Evolutionary conservation across 2,888 invertebrate species (phyloP).

Genomic region (Calameuta filiformis): DNA sequence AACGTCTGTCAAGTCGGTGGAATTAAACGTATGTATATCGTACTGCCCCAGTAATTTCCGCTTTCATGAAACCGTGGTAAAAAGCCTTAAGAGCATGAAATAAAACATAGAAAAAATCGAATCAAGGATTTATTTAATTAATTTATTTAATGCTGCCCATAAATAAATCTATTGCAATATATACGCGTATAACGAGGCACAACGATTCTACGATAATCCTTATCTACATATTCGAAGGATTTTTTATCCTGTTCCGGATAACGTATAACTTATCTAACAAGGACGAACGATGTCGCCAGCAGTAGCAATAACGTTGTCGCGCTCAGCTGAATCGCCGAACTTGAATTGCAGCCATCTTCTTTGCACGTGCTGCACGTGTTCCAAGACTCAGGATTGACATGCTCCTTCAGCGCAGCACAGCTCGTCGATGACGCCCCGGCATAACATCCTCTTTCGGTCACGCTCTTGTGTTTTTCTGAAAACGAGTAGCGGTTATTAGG

Average conservation of each 20-base stretch:
- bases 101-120: neutral
- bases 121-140: neutral
- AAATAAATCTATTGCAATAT: neutral
- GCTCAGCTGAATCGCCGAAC: slow-evolving; percentile 16
- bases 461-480: neutral
- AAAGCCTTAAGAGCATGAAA: neutral
- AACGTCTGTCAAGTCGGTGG: too few species aligned
- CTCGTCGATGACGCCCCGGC: neutral
- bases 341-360: slow-evolving; percentile 26
- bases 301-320: neutral
- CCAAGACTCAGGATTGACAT: neutral
- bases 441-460: neutral
- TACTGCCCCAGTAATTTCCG: neutral
- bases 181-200: neutral
- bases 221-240: neutral
- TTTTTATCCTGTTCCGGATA: neutral
- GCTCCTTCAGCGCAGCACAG: neutral
- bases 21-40: too few species aligned
- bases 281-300: neutral
- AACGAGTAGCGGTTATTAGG: neutral
- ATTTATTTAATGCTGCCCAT: neutral
- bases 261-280: neutral
- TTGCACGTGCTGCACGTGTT: slow-evolving; percentile 11
- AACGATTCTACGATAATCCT: neutral
- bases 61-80: neutral